Percentiles rank a stretch among this genome's conserved stretches.
These are phyloP conservation scores for Antigone vipio DNA, from an alignment of 2,113 vertebrate species.

Conservation along the genomic window DNA sequence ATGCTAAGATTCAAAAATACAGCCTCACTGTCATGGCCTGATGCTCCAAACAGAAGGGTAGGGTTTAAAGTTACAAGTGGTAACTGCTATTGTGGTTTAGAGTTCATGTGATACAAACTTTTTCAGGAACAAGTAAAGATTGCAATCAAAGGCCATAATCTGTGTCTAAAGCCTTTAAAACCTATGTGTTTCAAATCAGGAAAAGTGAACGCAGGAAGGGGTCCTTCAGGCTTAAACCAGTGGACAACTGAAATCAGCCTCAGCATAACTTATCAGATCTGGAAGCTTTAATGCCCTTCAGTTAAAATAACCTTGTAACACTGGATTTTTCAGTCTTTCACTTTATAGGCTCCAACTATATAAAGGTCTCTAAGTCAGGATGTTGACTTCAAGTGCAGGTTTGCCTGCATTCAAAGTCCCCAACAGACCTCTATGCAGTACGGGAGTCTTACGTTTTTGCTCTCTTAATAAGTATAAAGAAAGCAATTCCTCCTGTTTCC, in stretches of 20 bases:
- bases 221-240: not conserved
- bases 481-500: not conserved
- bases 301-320: constrained; percentile 1
- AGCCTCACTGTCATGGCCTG: not conserved
- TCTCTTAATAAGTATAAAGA: not conserved
- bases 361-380: not conserved
- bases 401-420: not conserved
- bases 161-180: constrained; percentile 23
- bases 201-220: not conserved
- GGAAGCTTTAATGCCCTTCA: constrained; percentile 5
- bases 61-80: not conserved
- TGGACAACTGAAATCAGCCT: constrained; percentile 24
- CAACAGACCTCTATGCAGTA: not conserved
- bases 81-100: not conserved
- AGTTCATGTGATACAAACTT: not conserved
- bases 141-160: not conserved
- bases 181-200: not conserved
- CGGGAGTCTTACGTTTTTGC: not conserved
- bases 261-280: constrained; percentile 21
- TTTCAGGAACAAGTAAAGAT: not conserved
- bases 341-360: not conserved
- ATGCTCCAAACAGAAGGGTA: not conserved
- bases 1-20: not conserved
- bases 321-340: not conserved
- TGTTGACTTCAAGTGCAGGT: not conserved